phyloP scores from a whole-genome alignment of 2,113 vertebrate species.

The Helogale parvula region DNA sequence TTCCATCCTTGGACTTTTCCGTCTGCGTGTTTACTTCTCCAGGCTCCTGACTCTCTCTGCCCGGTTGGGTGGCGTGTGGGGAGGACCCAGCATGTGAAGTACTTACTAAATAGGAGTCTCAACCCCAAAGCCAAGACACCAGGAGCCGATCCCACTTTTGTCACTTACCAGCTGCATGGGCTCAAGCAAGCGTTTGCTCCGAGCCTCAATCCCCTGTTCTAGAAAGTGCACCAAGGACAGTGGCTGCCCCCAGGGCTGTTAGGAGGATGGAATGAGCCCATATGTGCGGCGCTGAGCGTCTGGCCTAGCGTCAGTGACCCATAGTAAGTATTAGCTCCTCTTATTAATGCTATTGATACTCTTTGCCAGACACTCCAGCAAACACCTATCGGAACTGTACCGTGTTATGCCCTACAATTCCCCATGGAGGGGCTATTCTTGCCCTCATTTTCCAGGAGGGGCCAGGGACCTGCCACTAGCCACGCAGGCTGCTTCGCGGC shows the following conservation, averaged over 20 bases:
- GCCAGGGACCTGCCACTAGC: neutral
- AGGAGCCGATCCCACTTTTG: neutral
- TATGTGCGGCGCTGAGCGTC: fast-evolving
- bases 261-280: neutral
- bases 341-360: neutral
- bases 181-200: neutral
- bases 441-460: neutral
- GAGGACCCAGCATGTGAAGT: neutral
- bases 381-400: neutral
- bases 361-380: too few species aligned
- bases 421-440: fast-evolving
- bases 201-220: neutral
- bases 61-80: neutral
- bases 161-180: too few species aligned
- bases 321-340: neutral
- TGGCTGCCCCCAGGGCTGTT: neutral
- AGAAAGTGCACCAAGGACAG: neutral
- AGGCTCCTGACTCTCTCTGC: neutral
- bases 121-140: neutral
- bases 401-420: neutral
- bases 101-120: too few species aligned
- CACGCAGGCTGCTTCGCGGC: fast-evolving
- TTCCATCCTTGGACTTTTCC: neutral
- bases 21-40: neutral
- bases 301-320: neutral